A percentile compares a stretch with the other conserved stretches of the same genome.
Evolutionary conservation across 1,140 invertebrate species (phyloP).

Genomic region (Hormaphis cornu): DNA sequence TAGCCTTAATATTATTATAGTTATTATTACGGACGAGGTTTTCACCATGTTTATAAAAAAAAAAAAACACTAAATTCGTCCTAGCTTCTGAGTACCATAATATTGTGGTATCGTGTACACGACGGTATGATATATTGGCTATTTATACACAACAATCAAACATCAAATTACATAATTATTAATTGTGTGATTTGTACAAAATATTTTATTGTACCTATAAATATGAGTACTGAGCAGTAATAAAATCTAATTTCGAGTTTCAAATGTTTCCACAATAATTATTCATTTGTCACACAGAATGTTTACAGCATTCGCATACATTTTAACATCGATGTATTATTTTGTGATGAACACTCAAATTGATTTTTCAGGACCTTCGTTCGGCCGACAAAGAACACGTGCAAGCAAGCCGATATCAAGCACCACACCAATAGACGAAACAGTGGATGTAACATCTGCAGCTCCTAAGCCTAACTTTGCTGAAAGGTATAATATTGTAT

Average conservation of each 20-base stretch:
- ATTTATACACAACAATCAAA: too few relatives aligned
- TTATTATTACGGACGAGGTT: neutral
- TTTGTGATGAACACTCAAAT: neutral
- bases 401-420: slow-evolving; percentile 3
- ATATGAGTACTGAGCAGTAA: too few relatives aligned
- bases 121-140: too few relatives aligned
- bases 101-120: too few relatives aligned
- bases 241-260: too few relatives aligned
- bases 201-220: too few relatives aligned
- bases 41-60: neutral
- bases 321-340: neutral
- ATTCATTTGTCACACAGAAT: too few relatives aligned
- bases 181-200: too few relatives aligned
- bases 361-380: slow-evolving; percentile 5
- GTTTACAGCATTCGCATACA: neutral
- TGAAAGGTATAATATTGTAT: neutral
- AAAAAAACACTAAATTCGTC: too few relatives aligned
- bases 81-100: too few relatives aligned
- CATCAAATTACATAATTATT: too few relatives aligned
- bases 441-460: slow-evolving; percentile 11
- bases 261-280: too few relatives aligned
- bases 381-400: slow-evolving; percentile 11
- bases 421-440: slow-evolving; percentile 4
- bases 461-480: slow-evolving; percentile 8
- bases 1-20: neutral